Evolutionary conservation across 2,113 vertebrate species (phyloP).

Genomic region (Dipodomys stephensi): DNA sequence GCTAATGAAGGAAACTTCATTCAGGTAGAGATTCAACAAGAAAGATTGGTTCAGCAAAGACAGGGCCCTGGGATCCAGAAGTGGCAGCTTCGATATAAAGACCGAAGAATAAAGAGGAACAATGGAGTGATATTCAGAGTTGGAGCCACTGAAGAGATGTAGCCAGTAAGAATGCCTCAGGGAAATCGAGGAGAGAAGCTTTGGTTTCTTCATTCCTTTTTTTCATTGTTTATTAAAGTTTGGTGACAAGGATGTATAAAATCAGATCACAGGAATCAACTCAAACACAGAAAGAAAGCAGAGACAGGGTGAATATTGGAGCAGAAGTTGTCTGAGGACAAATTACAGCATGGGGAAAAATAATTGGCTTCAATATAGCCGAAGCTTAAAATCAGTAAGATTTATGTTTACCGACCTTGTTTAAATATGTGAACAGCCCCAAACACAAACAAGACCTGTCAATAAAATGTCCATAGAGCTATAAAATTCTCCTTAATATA

Average conservation of each 20-base stretch:
- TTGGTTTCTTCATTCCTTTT: not conserved
- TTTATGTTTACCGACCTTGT: not conserved
- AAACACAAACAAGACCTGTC: not conserved
- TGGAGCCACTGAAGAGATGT: not conserved
- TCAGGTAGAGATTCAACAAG: not conserved
- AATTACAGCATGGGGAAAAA: not conserved
- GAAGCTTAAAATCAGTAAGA: constrained; percentile 41
- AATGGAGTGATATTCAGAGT: not conserved
- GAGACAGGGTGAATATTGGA: not conserved
- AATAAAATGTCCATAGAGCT: not conserved
- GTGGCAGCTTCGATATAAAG: not conserved
- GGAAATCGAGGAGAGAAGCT: not conserved
- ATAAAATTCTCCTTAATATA: constrained; percentile 18
- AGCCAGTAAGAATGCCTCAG: not conserved
- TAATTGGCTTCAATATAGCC: not conserved
- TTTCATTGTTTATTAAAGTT: too few species aligned
- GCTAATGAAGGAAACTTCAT: too few species aligned
- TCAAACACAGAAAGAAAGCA: not conserved
- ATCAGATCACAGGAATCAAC: too few species aligned
- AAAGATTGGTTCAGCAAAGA: not conserved
- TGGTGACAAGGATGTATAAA: too few species aligned
- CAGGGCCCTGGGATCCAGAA: not conserved
- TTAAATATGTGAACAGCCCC: not conserved
- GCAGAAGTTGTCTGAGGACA: not conserved
- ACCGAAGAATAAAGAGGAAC: not conserved